A percentile compares a stretch with the other conserved stretches of the same genome.
Conservation (phyloP, 1,140 invertebrate species). For the Chionoecetes opilio region DNA sequence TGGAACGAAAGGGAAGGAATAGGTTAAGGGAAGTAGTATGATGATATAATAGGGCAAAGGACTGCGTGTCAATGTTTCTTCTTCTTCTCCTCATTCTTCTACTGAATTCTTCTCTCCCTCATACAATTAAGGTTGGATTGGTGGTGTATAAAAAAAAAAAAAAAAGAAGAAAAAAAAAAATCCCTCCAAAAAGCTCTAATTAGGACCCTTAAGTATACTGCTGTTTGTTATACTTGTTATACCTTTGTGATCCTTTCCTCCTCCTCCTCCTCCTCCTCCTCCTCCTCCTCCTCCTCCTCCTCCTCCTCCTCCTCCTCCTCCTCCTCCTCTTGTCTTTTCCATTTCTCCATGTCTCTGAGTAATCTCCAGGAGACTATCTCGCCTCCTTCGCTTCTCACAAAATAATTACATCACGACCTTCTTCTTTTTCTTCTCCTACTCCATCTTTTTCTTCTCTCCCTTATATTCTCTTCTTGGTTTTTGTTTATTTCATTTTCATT, state of each 20-base stretch:
- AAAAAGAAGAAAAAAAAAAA: too few relatives aligned
- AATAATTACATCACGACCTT: neutral
- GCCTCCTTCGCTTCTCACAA: neutral
- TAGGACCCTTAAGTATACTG: too few relatives aligned
- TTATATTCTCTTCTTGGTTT: neutral
- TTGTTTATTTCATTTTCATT: neutral
- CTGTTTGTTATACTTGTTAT: too few relatives aligned
- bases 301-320: neutral
- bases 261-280: conserved; percentile 1
- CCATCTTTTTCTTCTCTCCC: neutral
- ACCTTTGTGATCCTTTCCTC: too few relatives aligned
- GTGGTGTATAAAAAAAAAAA: too few relatives aligned
- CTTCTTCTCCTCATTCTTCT: too few relatives aligned
- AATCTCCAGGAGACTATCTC: neutral
- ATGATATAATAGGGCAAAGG: neutral
- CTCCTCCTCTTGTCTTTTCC: neutral
- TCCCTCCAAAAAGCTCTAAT: too few relatives aligned
- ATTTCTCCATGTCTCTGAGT: too few relatives aligned
- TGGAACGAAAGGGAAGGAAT: neutral
- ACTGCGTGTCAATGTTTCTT: neutral
- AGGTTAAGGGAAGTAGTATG: neutral
- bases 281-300: conserved; percentile 22
- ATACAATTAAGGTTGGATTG: too few relatives aligned
- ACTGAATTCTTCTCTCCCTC: neutral
- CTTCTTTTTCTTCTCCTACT: neutral